Evolutionary conservation across 2,113 vertebrate genomes (phyloP).

Genomic region (Albula goreensis): DNA sequence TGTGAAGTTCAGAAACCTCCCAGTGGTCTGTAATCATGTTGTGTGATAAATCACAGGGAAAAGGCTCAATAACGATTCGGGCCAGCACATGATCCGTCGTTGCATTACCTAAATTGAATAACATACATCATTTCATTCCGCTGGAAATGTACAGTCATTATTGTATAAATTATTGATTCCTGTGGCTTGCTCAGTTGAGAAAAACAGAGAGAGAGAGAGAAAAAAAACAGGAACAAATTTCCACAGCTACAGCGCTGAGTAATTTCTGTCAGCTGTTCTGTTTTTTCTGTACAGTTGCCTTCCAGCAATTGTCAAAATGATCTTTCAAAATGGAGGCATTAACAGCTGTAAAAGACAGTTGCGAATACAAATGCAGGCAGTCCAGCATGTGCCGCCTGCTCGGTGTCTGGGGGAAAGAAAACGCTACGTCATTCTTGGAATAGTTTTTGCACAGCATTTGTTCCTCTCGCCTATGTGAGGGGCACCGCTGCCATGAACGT

Average conservation of each 20-base stretch:
- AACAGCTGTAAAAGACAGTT: background rate
- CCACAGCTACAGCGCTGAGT: background rate
- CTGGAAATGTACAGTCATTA: background rate
- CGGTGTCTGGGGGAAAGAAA: background rate
- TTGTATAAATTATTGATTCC: background rate
- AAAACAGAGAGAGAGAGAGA: no score
- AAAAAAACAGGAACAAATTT: background rate
- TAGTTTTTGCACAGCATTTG: background rate
- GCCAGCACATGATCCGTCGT: background rate
- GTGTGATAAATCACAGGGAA: background rate
- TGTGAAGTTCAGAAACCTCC: background rate
- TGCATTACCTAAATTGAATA: background rate
- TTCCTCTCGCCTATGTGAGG: background rate
- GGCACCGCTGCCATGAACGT: no score
- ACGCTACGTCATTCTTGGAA: background rate
- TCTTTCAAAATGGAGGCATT: background rate
- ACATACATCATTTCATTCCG: background rate
- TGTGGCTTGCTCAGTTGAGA: background rate
- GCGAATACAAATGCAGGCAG: background rate
- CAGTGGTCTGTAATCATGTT: background rate
- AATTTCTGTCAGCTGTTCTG: background rate
- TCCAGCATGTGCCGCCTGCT: background rate
- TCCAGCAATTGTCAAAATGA: conserved; percentile 10
- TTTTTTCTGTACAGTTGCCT: background rate
- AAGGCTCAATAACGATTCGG: background rate